A percentile compares a stretch with the other conserved stretches of the same genome.
Evolutionary conservation across 2,113 vertebrate species (phyloP).

Genomic region (Spermophilus dauricus): DNA sequence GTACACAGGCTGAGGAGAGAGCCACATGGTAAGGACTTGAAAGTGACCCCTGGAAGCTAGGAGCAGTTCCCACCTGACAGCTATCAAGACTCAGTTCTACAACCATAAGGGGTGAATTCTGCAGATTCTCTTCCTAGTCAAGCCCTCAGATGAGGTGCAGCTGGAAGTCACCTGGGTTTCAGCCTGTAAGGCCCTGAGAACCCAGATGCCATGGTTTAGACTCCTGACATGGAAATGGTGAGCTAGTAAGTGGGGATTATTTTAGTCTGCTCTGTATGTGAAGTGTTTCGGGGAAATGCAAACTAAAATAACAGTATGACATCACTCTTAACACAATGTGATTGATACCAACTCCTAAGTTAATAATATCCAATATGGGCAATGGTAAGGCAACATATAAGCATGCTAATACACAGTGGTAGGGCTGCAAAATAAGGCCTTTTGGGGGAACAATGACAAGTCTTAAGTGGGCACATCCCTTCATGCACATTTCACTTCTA

Average conservation of each 20-base stretch:
- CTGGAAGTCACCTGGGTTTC: neutral
- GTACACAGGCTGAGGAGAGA: neutral
- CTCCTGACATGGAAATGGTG: neutral
- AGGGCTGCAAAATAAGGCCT: neutral
- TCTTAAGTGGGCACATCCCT: neutral
- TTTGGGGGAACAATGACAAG: neutral
- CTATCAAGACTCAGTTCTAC: neutral
- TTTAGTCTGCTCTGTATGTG: neutral
- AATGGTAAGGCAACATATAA: neutral
- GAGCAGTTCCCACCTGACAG: neutral
- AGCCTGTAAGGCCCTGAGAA: neutral
- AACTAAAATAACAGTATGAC: neutral
- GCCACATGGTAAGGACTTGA: neutral
- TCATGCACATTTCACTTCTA: neutral
- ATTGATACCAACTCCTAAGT: neutral
- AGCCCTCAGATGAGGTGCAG: neutral
- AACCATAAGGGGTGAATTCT: neutral
- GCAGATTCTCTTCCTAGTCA: neutral
- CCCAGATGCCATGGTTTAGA: too few species aligned
- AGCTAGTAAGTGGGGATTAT: neutral
- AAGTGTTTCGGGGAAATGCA: neutral
- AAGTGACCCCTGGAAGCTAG: neutral
- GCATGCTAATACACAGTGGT: neutral
- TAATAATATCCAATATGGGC: neutral
- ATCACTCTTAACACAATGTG: neutral